These are phyloP conservation scores for Crotalus tigris DNA, from an alignment of 2,113 vertebrate genomes.

Conservation along the genomic window DNA sequence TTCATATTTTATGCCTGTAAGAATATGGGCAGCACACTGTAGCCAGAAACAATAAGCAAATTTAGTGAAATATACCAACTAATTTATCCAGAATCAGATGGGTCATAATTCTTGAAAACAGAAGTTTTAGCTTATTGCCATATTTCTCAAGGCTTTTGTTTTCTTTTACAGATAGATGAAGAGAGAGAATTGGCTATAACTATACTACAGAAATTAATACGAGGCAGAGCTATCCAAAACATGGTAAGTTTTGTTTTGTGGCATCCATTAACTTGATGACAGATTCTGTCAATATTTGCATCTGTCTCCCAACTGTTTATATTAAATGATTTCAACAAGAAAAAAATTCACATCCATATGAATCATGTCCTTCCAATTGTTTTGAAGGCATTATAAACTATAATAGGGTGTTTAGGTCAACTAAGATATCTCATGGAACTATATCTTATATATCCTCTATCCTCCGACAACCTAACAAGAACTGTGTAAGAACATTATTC, in stretches of 20 bases:
- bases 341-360: background rate
- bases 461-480: background rate
- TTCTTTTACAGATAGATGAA: constrained; percentile 79
- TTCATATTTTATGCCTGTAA: background rate
- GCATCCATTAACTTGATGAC: background rate
- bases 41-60: background rate
- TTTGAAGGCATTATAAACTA: background rate
- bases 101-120: background rate
- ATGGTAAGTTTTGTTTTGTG: constrained; percentile 68
- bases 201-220: constrained; percentile 83
- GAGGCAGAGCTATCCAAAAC: constrained; percentile 84
- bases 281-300: background rate
- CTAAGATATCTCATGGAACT: background rate
- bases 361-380: background rate
- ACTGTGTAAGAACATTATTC: background rate
- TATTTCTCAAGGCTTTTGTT: constrained; percentile 20
- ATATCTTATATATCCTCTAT: background rate
- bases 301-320: background rate
- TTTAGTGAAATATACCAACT: background rate
- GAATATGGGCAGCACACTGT: background rate
- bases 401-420: background rate
- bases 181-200: constrained; percentile 84
- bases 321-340: background rate
- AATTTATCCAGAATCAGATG: background rate
- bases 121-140: background rate